Conservation (phyloP, 2,888 invertebrate species). For the Mantis religiosa region DNA sequence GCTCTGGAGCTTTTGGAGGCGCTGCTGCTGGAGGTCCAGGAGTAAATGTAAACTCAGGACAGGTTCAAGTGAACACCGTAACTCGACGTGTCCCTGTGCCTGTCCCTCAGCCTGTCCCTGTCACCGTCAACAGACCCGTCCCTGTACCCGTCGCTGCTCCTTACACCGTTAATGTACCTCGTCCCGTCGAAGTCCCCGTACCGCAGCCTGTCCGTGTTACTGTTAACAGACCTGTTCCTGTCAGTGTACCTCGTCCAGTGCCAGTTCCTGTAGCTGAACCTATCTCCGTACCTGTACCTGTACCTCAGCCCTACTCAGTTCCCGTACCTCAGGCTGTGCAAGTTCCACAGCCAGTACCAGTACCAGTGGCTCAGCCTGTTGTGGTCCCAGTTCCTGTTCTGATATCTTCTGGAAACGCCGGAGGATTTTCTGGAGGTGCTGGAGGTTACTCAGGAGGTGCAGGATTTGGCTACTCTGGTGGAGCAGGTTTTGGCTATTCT, state of each 20-base stretch:
- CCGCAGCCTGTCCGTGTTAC: neutral
- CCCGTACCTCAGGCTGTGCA: neutral
- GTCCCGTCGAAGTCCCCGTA: neutral
- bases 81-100: neutral
- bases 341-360: neutral
- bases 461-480: neutral
- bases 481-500: too few relatives aligned
- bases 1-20: neutral
- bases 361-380: neutral
- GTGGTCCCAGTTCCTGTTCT: neutral
- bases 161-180: neutral
- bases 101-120: neutral
- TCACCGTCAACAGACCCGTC: neutral
- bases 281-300: neutral
- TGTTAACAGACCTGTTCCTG: neutral
- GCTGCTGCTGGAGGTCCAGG: neutral
- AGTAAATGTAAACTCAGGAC: neutral
- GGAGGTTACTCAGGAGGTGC: too few relatives aligned
- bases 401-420: neutral
- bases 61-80: neutral
- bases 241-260: neutral
- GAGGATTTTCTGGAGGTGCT: neutral
- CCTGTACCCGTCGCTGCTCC: neutral
- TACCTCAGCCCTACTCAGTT: neutral
- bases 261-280: neutral